Evolutionary conservation across 2,888 invertebrate species (phyloP).

Genomic region (Diloba caeruleocephala): DNA sequence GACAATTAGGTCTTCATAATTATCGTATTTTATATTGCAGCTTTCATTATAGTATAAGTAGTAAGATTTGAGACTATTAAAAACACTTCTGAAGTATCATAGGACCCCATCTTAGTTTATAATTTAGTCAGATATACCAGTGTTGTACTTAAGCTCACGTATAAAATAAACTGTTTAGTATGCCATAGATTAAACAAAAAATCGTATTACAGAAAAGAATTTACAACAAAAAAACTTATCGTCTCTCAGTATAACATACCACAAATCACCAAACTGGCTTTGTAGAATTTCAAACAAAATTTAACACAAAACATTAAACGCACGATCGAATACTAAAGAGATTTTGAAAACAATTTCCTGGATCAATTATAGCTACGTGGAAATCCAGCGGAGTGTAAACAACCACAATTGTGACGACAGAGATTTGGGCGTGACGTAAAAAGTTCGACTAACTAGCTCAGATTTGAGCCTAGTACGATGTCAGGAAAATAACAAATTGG

Average conservation of each 20-base stretch:
- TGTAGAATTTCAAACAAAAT: constrained; percentile 40
- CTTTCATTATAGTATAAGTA: too few relatives aligned
- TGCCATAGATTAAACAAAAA: constrained; percentile 16
- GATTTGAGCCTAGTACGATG: constrained; percentile 36
- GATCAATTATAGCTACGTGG: constrained; percentile 73
- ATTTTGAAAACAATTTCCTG: constrained; percentile 66
- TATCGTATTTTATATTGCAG: too few relatives aligned
- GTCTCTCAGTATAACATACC: constrained; percentile 43
- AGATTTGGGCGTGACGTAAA: constrained; percentile 59
- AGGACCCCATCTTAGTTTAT: constrained; percentile 1
- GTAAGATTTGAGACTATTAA: not conserved
- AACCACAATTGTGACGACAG: constrained; percentile 68
- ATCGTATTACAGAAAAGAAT: constrained; percentile 26
- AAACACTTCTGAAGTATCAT: constrained; percentile 1
- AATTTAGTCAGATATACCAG: constrained; percentile 5
- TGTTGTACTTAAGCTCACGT: constrained; percentile 13
- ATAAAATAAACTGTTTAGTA: constrained; percentile 19
- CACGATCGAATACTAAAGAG: constrained; percentile 58
- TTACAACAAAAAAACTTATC: constrained; percentile 44
- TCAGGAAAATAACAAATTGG: constrained; percentile 19
- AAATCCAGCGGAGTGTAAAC: constrained; percentile 74
- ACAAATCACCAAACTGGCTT: constrained; percentile 45
- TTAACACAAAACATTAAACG: constrained; percentile 47
- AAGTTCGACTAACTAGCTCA: constrained; percentile 47
- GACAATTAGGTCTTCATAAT: too few relatives aligned